A percentile compares a stretch with the other conserved stretches of the same genome.
These are phyloP conservation scores for Eumeta japonica DNA, from an alignment of 1,140 invertebrate genomes.

Conservation along the genomic window DNA sequence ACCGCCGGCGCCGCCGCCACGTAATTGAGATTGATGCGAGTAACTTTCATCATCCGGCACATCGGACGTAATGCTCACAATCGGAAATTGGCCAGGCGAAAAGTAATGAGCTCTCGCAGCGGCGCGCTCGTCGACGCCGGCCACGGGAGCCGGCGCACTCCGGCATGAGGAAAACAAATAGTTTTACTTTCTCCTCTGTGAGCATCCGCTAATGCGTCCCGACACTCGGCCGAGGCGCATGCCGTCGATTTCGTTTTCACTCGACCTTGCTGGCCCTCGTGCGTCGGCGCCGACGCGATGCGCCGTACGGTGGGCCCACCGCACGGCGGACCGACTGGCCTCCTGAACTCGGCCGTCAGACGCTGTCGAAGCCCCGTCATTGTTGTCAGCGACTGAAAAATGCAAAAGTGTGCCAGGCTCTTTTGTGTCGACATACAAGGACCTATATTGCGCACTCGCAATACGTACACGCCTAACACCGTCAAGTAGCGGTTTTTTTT, in stretches of 20 bases:
- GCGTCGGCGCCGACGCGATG: no score
- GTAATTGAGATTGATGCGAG: slow-evolving; percentile 27
- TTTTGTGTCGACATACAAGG: no score
- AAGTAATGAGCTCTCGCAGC: slow-evolving; percentile 21
- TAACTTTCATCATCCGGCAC: slow-evolving; percentile 37
- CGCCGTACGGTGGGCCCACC: no score
- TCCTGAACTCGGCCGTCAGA: no score
- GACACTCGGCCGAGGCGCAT: slow-evolving; percentile 38
- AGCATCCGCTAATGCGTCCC: slow-evolving; percentile 35
- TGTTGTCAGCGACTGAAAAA: no score
- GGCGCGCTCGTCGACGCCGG: not conserved
- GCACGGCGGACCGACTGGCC: no score
- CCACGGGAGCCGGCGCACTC: slow-evolving; percentile 8
- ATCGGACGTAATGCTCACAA: slow-evolving; percentile 26
- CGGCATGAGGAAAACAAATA: slow-evolving; percentile 47
- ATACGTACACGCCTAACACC: no score
- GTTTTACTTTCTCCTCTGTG: slow-evolving; percentile 50
- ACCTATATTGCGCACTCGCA: no score
- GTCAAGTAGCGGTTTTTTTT: no score
- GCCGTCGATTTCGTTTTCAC: slow-evolving; percentile 45
- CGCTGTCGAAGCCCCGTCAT: no score
- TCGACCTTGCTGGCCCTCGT: no score
- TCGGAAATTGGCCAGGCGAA: slow-evolving; percentile 24
- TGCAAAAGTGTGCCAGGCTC: no score
- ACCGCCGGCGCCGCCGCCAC: slow-evolving; percentile 10